Evolutionary conservation across 2,113 vertebrate genomes (phyloP), one percentile per base, ranked within the genome.

Genomic region (Chionis minor): DNA sequence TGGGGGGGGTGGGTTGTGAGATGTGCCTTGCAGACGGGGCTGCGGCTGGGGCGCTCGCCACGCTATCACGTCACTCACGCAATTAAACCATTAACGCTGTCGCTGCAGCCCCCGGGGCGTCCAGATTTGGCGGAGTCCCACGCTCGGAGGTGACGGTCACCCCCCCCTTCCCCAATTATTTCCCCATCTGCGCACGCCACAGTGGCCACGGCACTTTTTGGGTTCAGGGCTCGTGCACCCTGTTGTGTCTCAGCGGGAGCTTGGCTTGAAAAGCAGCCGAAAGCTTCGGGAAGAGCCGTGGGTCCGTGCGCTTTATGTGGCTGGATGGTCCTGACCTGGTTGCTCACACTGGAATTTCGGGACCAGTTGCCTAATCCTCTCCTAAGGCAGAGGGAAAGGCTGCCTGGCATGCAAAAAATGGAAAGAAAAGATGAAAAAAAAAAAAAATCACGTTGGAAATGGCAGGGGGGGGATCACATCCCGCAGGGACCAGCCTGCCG

Each of bases 91-190:
- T 32, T 7, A 5, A 45, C 11, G 5, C 22, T 1, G 6, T 23
- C 8, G 19, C 58, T 32, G 21, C 38, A 27, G 55, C 19, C 22
- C 16, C 38, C 38, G 38, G 79, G 15, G 6, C 20, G 17, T 2
- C n/a, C 13, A 4, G 35, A 3, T 74, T 27, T 21, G 30, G 54
- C 30, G 23, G 16, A 6, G 0, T 17, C 67, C n/a, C 47, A 12
- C 1, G 1, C 32, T 74, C 5, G 4, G 16, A 13, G 44, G 26
- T 30, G 24, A 12, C 1, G 1, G 24, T 5, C 2, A 2, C 12
- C 13, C 63, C 44, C 49, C 38, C 38, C 38, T 38, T 61, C 45
- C 91, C 56, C 22, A 19, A 2, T 59, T 7, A n/a, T 63, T 55
- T 33, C 56, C 61, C 32, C 21, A 5, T 14, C 47, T 0, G 0